Conservation (phyloP, 2,113 vertebrate genomes). For the Raphicerus campestris region DNA sequence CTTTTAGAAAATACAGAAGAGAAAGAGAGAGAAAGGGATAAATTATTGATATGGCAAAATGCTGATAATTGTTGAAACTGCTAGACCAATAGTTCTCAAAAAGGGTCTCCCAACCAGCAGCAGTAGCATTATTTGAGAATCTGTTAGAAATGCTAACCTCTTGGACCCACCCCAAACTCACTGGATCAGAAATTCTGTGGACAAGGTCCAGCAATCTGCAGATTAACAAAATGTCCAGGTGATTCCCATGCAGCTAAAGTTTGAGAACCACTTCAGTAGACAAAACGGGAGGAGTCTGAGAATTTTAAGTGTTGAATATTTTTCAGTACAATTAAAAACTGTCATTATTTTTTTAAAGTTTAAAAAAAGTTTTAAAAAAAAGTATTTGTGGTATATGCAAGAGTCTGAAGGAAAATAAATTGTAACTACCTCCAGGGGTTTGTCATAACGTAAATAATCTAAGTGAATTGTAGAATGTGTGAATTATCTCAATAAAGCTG, state of each 20-base stretch:
- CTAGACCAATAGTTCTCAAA: neutral
- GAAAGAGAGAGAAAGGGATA: neutral
- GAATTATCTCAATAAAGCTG: neutral
- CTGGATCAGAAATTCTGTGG: neutral
- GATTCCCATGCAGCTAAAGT: neutral
- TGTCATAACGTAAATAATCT: neutral
- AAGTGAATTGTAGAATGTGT: neutral
- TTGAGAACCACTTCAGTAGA: neutral
- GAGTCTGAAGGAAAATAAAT: neutral
- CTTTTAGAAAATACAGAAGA: neutral
- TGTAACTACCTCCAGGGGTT: neutral
- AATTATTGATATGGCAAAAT: neutral
- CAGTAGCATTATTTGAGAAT: neutral
- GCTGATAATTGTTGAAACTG: neutral
- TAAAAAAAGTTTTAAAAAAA: neutral
- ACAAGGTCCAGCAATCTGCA: neutral
- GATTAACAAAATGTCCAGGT: neutral
- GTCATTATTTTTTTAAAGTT: neutral
- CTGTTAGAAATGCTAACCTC: neutral
- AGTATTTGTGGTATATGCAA: neutral
- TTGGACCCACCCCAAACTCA: neutral
- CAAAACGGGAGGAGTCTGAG: neutral
- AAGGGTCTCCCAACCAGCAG: neutral
- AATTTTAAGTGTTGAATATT: neutral
- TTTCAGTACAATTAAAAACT: conserved; percentile 12